Conservation (phyloP, 2,888 invertebrate species). For the Trissonchulus sp. region DNA sequence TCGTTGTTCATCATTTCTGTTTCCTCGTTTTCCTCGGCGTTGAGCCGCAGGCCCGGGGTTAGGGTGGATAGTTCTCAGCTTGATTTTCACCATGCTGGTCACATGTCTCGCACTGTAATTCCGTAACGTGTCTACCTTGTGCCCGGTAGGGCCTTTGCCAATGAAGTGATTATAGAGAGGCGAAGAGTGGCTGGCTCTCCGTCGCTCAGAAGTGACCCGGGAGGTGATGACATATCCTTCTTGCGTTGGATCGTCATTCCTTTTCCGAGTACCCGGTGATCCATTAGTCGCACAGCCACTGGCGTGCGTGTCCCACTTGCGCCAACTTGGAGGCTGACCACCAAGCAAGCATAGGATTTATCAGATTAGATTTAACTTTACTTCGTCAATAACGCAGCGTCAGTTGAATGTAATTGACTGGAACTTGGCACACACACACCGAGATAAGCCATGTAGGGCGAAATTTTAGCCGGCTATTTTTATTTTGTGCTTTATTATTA, state of each 20-base stretch:
- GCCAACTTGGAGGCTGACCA: no score
- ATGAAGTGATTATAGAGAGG: background rate
- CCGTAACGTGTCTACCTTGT: no score
- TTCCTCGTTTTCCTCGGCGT: background rate
- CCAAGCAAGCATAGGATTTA: no score
- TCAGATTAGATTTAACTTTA: no score
- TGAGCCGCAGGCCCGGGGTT: constrained; percentile 19
- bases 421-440: no score
- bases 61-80: constrained; percentile 11
- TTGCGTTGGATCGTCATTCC: background rate
- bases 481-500: no score
- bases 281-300: constrained; percentile 9
- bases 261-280: background rate
- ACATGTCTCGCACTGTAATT: no score
- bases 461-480: no score
- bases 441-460: no score
- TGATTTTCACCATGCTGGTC: background rate
- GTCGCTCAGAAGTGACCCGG: constrained; percentile 3
- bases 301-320: constrained; percentile 15
- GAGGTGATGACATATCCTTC: background rate
- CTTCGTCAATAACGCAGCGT: no score
- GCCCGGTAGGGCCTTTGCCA: constrained; percentile 14
- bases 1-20: no score
- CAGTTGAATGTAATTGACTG: no score
- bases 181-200: background rate